Percentiles rank a stretch among this genome's conserved stretches.
Conservation (phyloP, 2,888 invertebrate genomes). For the Encarsia formosa region DNA sequence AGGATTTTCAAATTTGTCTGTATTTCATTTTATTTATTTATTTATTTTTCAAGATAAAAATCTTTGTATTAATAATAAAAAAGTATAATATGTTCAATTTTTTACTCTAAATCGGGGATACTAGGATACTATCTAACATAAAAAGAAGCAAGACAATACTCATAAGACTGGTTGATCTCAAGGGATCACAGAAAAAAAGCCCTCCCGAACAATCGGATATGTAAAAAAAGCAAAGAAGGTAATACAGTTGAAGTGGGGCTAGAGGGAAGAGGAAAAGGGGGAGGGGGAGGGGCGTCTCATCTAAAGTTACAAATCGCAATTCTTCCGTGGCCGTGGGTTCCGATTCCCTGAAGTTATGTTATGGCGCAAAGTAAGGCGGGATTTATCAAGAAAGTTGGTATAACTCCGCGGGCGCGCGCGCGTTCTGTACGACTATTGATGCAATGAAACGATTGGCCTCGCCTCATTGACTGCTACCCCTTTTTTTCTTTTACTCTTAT, state of each 20-base stretch:
- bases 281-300: conserved; percentile 38
- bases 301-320: conserved; percentile 52
- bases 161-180: too few species aligned
- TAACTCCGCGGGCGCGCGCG: conserved; percentile 36
- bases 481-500: conserved; percentile 17
- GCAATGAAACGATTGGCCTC: conserved; percentile 52
- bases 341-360: conserved; percentile 52
- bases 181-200: conserved; percentile 15
- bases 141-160: too few species aligned
- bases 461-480: conserved; percentile 47
- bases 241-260: conserved; percentile 7
- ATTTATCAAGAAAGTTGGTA: conserved; percentile 52
- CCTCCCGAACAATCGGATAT: neutral
- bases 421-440: conserved; percentile 48
- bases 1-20: too few species aligned
- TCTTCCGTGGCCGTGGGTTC: conserved; percentile 51
- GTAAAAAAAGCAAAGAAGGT: too few species aligned
- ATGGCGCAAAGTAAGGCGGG: conserved; percentile 50
- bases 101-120: too few species aligned
- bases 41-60: too few species aligned
- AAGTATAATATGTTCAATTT: too few species aligned
- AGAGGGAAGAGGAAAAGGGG: conserved; percentile 7
- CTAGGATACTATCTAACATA: too few species aligned
- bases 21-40: too few species aligned
- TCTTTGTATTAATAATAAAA: too few species aligned